Conservation (phyloP, 2,888 invertebrate species). For the Cataglyphis livida region DNA sequence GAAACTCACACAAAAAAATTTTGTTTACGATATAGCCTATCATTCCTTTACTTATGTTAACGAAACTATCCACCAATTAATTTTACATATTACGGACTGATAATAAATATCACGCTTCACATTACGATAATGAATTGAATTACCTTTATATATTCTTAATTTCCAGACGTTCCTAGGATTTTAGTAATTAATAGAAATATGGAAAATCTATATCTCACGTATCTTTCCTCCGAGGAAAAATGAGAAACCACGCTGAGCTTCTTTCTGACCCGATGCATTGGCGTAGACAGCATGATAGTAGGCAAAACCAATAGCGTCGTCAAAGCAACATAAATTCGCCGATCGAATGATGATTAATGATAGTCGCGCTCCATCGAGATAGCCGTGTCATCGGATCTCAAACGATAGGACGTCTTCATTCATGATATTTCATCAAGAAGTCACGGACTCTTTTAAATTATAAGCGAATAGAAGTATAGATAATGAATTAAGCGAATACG, state of each 20-base stretch:
- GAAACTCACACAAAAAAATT: neutral
- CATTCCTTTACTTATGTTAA: neutral
- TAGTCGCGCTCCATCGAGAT: slow-evolving; percentile 70
- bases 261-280: slow-evolving; percentile 43
- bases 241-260: slow-evolving; percentile 48
- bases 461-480: slow-evolving; percentile 61
- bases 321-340: slow-evolving; percentile 53
- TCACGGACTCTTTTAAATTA: slow-evolving; percentile 47
- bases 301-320: slow-evolving; percentile 52
- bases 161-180: slow-evolving; percentile 16
- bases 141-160: slow-evolving; percentile 30
- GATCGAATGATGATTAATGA: slow-evolving; percentile 80
- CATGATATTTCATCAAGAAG: slow-evolving; percentile 59
- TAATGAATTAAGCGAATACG: slow-evolving; percentile 24
- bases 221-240: slow-evolving; percentile 31
- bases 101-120: neutral
- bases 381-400: slow-evolving; percentile 77
- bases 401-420: slow-evolving; percentile 67
- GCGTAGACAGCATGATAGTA: slow-evolving; percentile 56
- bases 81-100: slow-evolving; percentile 25
- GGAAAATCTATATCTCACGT: slow-evolving; percentile 37
- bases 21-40: neutral
- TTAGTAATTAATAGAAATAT: slow-evolving; percentile 43
- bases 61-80: slow-evolving; percentile 8
- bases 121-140: slow-evolving; percentile 18